These are phyloP conservation scores for Cepaea nemoralis DNA, from an alignment of 1,140 invertebrate genomes.

Conservation along the genomic window DNA sequence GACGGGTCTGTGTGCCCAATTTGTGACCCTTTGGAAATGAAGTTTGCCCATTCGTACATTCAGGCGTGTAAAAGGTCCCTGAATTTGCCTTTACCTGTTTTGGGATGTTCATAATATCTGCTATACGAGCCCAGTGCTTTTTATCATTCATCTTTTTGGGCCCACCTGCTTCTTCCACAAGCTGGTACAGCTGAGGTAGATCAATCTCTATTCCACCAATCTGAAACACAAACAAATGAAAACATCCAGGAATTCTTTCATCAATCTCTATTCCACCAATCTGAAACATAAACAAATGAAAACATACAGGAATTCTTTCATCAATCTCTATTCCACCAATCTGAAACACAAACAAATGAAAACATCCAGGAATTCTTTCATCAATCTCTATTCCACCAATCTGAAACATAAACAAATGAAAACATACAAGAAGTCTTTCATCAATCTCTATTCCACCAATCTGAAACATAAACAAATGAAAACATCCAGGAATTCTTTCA, in stretches of 20 bases:
- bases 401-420: conserved; percentile 67
- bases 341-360: conserved; percentile 67
- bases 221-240: conserved; percentile 67
- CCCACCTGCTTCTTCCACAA: conserved; percentile 87
- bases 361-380: no score
- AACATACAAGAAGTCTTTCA: no score
- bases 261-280: conserved; percentile 92
- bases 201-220: conserved; percentile 92
- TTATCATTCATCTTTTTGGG: conserved; percentile 91
- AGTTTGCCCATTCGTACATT: no score
- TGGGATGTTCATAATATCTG: conserved; percentile 88
- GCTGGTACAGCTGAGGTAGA: conserved; percentile 86
- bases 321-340: conserved; percentile 92
- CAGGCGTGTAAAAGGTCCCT: no score
- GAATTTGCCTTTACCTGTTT: conserved; percentile 74
- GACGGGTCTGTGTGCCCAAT: no score
- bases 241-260: no score
- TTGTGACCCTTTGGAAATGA: no score
- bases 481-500: no score
- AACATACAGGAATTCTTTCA: no score
- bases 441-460: no score
- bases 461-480: no score
- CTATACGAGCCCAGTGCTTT: conserved; percentile 90
- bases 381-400: conserved; percentile 92
- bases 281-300: conserved; percentile 67